Base-by-base conservation (phyloP, 2,113 vertebrate species). In the Gadus chalcogrammus region DNA sequence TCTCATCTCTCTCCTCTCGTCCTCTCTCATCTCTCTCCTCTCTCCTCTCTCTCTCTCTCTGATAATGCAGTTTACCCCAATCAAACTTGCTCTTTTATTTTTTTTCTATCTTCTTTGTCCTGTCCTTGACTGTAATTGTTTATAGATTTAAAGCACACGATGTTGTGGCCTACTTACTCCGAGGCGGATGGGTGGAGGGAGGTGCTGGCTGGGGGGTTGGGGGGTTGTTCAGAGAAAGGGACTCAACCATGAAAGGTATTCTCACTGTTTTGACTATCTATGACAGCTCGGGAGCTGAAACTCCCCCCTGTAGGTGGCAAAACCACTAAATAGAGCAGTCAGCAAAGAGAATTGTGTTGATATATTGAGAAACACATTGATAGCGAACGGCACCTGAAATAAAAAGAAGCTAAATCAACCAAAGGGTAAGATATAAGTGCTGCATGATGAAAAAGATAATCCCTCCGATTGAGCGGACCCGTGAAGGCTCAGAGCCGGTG, bases 401-500 rank as follows among this genome's bases (percentile, higher is more conserved):
- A 48, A 48, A 48, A 9, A 48, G 42, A 12, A 48, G 8, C 8
- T 2, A 48, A 48, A 48, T 9, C 31, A 13, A 48, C 42, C 42
- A 48, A 12, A 48, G 2, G 42, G 42, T 48, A 13, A 48, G 42
- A 9, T 48, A 48, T 48, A 48, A 48, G 12, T 48, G 42, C 12
- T 48, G 42, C 42, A 12, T 48, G 42, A 48, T 13, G 12, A 12
- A 48, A 48, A 7, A 48, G 11, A 48, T 12, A 9, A 48, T 13
- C 42, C 12, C 42, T 48, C 42, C 42, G 42, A 48, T 13, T 13
- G 42, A 48, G 42, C 42, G 55, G 63, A 75, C 65, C 28, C 55
- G 76, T 73, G 69, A 78, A 61, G 78, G 85, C 76, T 82, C 74
- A 60, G 48, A 76, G 87, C 86, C 85, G 88, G 86, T 82, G 88